A percentile compares a stretch with the other conserved stretches of the same genome.
These are phyloP conservation scores for Lymantria dispar DNA, from an alignment of 2,888 invertebrate genomes.

Conservation along the genomic window DNA sequence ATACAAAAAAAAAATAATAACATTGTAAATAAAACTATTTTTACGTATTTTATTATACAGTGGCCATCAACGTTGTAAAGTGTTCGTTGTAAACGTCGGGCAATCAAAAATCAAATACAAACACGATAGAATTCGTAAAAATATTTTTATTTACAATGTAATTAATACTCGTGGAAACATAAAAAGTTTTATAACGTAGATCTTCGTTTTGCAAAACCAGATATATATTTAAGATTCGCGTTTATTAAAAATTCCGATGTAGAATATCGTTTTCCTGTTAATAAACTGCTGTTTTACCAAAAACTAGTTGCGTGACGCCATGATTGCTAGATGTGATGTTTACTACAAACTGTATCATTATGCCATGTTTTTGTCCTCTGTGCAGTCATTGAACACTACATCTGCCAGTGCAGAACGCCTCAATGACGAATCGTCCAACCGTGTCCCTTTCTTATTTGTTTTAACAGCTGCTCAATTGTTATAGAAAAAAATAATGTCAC, in stretches of 20 bases:
- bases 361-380: slow-evolving; percentile 9
- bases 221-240: neutral
- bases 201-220: neutral
- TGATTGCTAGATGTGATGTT: neutral
- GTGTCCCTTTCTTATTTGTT: slow-evolving; percentile 19
- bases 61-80: too few relatives aligned
- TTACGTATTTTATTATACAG: too few relatives aligned
- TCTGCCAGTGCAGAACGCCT: neutral
- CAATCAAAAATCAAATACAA: too few relatives aligned
- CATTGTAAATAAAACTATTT: too few relatives aligned
- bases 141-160: too few relatives aligned
- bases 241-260: neutral
- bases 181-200: neutral
- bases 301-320: neutral
- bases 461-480: slow-evolving; percentile 25
- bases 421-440: slow-evolving; percentile 21
- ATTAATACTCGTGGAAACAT: too few relatives aligned
- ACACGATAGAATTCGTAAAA: too few relatives aligned
- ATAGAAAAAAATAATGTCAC: neutral
- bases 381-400: slow-evolving; percentile 14
- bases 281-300: neutral
- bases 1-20: too few relatives aligned
- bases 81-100: too few relatives aligned
- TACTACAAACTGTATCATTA: neutral
- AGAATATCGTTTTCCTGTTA: neutral